Percentiles rank a stretch among this genome's conserved stretches.
Evolutionary conservation across 2,888 invertebrate species (phyloP).

Genomic region (Nemotelus nigrinus): DNA sequence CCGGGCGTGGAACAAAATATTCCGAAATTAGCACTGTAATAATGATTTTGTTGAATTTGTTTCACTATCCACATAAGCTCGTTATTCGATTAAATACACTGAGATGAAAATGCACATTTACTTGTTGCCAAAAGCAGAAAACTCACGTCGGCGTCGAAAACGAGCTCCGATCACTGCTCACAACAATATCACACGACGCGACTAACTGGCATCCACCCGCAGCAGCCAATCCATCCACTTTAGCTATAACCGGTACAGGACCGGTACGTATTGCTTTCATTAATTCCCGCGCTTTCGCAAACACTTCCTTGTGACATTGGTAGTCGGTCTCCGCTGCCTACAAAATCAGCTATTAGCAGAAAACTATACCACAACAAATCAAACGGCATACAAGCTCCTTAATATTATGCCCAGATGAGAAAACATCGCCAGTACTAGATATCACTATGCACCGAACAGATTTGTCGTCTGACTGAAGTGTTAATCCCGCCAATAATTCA

Average conservation of each 20-base stretch:
- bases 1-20: slow-evolving; percentile 98
- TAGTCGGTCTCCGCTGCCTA: slow-evolving; percentile 67
- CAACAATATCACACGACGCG: slow-evolving; percentile 90
- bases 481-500: slow-evolving; percentile 73
- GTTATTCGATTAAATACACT: too few species aligned
- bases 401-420: slow-evolving; percentile 96
- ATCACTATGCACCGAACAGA: slow-evolving; percentile 83
- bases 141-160: slow-evolving; percentile 94
- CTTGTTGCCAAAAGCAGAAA: too few species aligned
- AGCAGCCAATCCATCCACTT: slow-evolving; percentile 67
- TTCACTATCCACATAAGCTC: too few species aligned
- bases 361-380: too few species aligned
- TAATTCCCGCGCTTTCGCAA: slow-evolving; percentile 77
- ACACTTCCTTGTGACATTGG: slow-evolving; percentile 76
- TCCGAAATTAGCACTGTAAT: slow-evolving; percentile 83
- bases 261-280: slow-evolving; percentile 80
- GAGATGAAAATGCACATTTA: not conserved
- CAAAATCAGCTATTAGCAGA: not conserved
- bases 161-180: slow-evolving; percentile 82
- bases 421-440: slow-evolving; percentile 82
- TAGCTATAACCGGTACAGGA: slow-evolving; percentile 91
- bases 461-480: slow-evolving; percentile 68
- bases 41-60: not conserved
- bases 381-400: slow-evolving; percentile 81
- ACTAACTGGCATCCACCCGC: slow-evolving; percentile 97